phyloP scores from a whole-genome alignment of 2,888 invertebrate genomes.

The Ochropleura leucogaster region DNA sequence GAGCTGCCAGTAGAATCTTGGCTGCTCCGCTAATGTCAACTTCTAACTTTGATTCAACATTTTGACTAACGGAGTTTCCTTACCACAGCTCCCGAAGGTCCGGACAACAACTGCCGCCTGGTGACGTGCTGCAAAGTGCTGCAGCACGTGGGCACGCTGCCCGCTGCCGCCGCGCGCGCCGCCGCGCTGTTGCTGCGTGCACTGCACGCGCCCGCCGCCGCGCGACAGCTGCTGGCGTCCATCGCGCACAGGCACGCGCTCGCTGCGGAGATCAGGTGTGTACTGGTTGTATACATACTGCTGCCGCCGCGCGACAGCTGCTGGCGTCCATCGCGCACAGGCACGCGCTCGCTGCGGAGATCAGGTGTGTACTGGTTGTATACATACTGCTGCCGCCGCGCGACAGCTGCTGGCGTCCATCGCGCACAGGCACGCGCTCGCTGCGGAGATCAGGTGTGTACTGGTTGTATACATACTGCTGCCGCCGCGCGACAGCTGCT shows the following conservation, averaged over 20 bases:
- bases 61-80: not conserved
- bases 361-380: no score
- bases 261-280: no score
- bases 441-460: no score
- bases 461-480: no score
- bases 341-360: conserved; percentile 92
- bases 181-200: conserved; percentile 91
- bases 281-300: no score
- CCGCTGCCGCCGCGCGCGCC: conserved; percentile 70
- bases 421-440: conserved; percentile 92
- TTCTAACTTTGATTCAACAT: no score
- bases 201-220: conserved; percentile 90
- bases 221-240: conserved; percentile 93
- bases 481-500: no score
- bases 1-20: no score
- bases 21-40: no score
- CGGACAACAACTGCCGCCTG: conserved; percentile 76
- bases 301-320: conserved; percentile 94
- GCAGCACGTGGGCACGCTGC: conserved; percentile 68
- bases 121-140: conserved; percentile 80
- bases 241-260: conserved; percentile 93
- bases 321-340: conserved; percentile 93
- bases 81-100: conserved; percentile 74
- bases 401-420: conserved; percentile 93
- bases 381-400: no score